A percentile compares a stretch with the other conserved stretches of the same genome.
Evolutionary conservation across 1,140 invertebrate species (phyloP).

Genomic region (Ips nitidus): DNA sequence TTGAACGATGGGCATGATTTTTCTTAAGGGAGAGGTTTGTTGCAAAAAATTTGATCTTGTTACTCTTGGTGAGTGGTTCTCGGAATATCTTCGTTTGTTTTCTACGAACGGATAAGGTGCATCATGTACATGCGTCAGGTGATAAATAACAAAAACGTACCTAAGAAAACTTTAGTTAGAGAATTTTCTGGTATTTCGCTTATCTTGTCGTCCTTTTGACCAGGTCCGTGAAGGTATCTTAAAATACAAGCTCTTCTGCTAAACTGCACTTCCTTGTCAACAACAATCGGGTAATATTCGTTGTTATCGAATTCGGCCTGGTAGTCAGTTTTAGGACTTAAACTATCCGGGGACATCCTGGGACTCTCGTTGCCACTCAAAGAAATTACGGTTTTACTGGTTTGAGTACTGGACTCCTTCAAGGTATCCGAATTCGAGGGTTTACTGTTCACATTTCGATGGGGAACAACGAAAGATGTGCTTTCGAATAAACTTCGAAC

Average conservation of each 20-base stretch:
- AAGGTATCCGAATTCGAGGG: constrained; percentile 16
- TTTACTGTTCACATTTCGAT: constrained; percentile 5
- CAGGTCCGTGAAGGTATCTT: constrained; percentile 30
- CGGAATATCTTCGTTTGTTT: constrained; percentile 1
- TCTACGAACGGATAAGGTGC: not conserved
- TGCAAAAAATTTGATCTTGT: constrained; percentile 33
- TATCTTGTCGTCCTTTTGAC: not conserved
- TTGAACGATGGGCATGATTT: constrained; percentile 19
- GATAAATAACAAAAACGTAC: not conserved
- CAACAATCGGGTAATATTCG: not conserved
- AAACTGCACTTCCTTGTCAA: constrained; percentile 2
- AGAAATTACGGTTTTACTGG: constrained; percentile 43
- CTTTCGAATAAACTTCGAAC: constrained; percentile 22
- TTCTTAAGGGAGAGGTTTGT: constrained; percentile 37
- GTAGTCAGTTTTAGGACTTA: constrained; percentile 36
- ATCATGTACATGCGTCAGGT: not conserved
- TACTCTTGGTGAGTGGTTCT: constrained; percentile 6
- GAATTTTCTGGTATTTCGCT: constrained; percentile 16
- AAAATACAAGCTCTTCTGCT: constrained; percentile 26
- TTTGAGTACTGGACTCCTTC: constrained; percentile 39
- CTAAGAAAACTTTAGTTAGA: constrained; percentile 30
- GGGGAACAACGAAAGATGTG: constrained; percentile 20
- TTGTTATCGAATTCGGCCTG: not conserved
- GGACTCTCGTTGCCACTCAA: constrained; percentile 18
- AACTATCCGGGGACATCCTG: constrained; percentile 40